Evolutionary conservation across 2,888 invertebrate species (phyloP).

Genomic region (Drosophila mimica): DNA sequence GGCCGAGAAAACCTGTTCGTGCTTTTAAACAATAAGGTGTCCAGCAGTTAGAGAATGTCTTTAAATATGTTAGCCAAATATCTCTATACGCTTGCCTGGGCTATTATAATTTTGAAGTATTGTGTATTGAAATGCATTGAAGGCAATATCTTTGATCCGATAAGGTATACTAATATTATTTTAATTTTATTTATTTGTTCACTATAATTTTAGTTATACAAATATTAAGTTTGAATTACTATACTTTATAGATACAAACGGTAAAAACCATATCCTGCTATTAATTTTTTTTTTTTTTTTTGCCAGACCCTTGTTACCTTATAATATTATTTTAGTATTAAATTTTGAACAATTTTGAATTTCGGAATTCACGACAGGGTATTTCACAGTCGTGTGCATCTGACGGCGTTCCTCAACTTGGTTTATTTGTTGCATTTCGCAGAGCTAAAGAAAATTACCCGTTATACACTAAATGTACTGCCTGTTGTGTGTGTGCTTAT

Average conservation of each 20-base stretch:
- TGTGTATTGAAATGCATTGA: neutral
- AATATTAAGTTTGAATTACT: neutral
- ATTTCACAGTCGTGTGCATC: conserved; percentile 9
- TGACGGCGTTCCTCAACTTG: conserved; percentile 7
- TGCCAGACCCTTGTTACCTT: neutral
- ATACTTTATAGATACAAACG: neutral
- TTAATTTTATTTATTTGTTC: neutral
- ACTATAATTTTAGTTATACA: neutral
- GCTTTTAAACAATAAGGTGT: neutral
- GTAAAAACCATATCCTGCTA: neutral
- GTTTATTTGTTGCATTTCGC: conserved; percentile 60
- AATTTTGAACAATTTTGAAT: neutral
- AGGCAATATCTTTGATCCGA: neutral
- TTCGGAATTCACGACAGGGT: conserved; percentile 20
- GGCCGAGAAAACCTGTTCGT: neutral
- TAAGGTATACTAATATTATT: neutral
- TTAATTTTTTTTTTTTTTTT: neutral
- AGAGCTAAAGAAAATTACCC: conserved; percentile 56
- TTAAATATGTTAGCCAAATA: neutral
- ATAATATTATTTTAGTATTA: neutral
- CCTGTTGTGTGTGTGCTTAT: conserved; percentile 5
- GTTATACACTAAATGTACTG: conserved; percentile 52
- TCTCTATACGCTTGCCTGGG: neutral
- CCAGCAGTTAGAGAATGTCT: neutral
- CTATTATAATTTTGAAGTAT: neutral